phyloP scores from a whole-genome alignment of 2,888 invertebrate genomes.

The Celastrina argiolus region DNA sequence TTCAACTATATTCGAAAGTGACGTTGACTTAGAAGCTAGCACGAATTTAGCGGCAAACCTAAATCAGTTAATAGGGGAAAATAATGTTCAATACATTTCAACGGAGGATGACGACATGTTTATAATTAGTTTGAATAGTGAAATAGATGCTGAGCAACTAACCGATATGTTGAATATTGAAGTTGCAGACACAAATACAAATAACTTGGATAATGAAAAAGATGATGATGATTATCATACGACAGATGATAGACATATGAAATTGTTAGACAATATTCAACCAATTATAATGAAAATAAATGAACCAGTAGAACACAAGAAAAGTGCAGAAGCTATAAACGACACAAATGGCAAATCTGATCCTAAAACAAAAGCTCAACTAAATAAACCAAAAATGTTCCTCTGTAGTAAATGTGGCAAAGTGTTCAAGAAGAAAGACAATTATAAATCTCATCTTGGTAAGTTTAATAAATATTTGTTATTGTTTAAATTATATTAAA shows the following conservation, averaged over 20 bases:
- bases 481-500: not conserved
- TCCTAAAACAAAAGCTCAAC: constrained; percentile 36
- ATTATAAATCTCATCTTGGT: constrained; percentile 67
- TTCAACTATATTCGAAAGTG: constrained; percentile 69
- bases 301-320: constrained; percentile 24
- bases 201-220: constrained; percentile 29
- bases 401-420: constrained; percentile 60
- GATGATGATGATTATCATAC: constrained; percentile 28
- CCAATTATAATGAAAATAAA: constrained; percentile 42
- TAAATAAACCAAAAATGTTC: constrained; percentile 45
- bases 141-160: constrained; percentile 65
- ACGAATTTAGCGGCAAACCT: constrained; percentile 66
- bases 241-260: constrained; percentile 27
- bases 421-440: constrained; percentile 60
- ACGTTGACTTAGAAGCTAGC: constrained; percentile 69
- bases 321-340: constrained; percentile 25
- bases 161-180: constrained; percentile 69
- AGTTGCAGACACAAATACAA: constrained; percentile 42
- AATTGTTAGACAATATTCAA: constrained; percentile 32
- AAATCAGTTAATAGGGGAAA: constrained; percentile 69
- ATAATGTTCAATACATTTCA: constrained; percentile 67
- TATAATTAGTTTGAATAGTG: constrained; percentile 67
- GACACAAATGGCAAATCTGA: constrained; percentile 16
- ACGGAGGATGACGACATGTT: constrained; percentile 72
- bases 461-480: constrained; percentile 32